These are phyloP conservation scores for Recurvirostra avosetta DNA, from an alignment of 2,113 vertebrate genomes.

Conservation along the genomic window DNA sequence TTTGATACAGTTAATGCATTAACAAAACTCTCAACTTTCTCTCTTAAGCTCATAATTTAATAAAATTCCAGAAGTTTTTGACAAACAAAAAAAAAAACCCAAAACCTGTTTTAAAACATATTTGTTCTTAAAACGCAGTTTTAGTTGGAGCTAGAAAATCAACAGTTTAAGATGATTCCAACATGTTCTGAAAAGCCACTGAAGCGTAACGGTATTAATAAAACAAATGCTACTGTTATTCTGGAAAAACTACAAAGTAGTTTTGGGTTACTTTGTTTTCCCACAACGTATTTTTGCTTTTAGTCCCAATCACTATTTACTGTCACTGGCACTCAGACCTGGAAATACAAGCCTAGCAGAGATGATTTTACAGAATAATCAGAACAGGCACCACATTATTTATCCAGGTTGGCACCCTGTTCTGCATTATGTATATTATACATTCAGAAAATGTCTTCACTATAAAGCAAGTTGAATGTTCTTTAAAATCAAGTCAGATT, in stretches of 20 bases:
- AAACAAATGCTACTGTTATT: not conserved
- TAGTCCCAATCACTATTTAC: not conserved
- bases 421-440: not conserved
- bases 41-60: not conserved
- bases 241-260: not conserved
- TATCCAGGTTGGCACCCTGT: not conserved
- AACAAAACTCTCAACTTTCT: not conserved
- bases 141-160: not conserved
- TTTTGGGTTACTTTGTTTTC: not conserved
- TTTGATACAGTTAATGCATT: not conserved
- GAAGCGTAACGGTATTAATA: not conserved
- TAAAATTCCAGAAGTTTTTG: not conserved
- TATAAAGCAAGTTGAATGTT: not conserved
- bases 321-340: not conserved
- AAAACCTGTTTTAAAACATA: not conserved
- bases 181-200: not conserved
- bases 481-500: not conserved
- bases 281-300: not conserved
- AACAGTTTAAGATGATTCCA: not conserved
- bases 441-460: not conserved
- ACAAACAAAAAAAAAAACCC: not conserved
- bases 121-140: not conserved
- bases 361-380: not conserved
- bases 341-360: not conserved
- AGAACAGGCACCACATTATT: not conserved